A percentile compares a stretch with the other conserved stretches of the same genome.
Conservation (phyloP, 2,888 invertebrate species). For the Andrena hattorfiana region DNA sequence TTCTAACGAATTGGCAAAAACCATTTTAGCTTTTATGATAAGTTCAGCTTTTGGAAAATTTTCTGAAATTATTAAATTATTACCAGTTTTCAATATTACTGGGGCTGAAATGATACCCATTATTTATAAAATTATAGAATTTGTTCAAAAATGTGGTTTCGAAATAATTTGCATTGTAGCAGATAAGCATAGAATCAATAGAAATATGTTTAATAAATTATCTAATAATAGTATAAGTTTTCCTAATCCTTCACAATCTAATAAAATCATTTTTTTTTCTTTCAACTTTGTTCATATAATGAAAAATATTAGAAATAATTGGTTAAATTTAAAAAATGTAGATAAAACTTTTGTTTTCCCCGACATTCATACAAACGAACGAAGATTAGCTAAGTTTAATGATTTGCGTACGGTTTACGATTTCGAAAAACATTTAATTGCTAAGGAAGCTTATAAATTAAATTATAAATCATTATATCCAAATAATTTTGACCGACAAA, state of each 20-base stretch:
- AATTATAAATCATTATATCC: conserved; percentile 9
- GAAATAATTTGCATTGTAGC: conserved; percentile 15
- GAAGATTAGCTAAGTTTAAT: neutral
- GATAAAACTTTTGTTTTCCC: neutral
- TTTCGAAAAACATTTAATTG: neutral
- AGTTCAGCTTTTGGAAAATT: neutral
- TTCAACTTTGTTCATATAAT: too few species aligned
- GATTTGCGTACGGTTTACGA: neutral
- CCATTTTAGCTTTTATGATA: neutral
- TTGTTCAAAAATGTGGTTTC: conserved; percentile 2
- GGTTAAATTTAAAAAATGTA: conserved; percentile 1
- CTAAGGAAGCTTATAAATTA: conserved; percentile 14
- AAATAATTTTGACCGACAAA: conserved; percentile 1
- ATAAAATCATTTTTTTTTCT: too few species aligned
- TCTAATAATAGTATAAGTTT: too few species aligned
- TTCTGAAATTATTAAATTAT: conserved; percentile 14
- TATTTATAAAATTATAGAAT: conserved; percentile 18
- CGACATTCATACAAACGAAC: neutral
- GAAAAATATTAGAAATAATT: neutral
- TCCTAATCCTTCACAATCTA: too few species aligned
- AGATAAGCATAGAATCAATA: conserved; percentile 7
- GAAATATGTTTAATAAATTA: too few species aligned
- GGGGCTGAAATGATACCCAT: conserved; percentile 10
- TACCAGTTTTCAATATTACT: conserved; percentile 14
- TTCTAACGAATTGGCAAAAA: neutral